Evolutionary conservation across 2,113 vertebrate genomes (phyloP).

Genomic region (Cathartes aura): DNA sequence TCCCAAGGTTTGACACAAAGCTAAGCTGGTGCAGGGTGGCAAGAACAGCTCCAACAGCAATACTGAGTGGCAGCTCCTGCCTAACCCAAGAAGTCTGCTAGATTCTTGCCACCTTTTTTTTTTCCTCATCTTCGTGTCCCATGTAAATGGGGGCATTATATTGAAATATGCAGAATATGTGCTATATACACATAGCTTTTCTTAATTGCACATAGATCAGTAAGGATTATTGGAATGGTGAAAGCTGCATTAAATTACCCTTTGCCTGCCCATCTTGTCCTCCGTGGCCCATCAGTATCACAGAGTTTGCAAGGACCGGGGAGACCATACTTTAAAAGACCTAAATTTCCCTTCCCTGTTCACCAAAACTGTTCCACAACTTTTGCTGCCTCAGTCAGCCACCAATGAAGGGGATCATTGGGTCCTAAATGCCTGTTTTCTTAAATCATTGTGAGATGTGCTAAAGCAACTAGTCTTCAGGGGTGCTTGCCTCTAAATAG

Average conservation of each 20-base stretch:
- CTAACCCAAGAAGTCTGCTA: neutral
- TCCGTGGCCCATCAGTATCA: neutral
- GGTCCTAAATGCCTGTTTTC: neutral
- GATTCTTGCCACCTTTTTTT: neutral
- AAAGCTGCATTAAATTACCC: neutral
- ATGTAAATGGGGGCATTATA: neutral
- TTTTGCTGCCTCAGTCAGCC: neutral
- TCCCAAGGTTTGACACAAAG: neutral
- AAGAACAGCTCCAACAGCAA: neutral
- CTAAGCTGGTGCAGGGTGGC: neutral
- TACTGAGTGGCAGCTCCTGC: neutral
- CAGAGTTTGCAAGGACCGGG: neutral
- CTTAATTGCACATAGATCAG: neutral
- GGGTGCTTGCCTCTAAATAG: neutral
- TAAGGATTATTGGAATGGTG: neutral
- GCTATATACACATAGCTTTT: neutral
- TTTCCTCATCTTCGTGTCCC: neutral
- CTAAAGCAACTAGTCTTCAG: neutral
- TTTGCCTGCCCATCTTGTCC: neutral
- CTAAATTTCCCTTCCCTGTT: neutral
- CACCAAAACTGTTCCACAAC: neutral
- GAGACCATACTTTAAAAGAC: neutral
- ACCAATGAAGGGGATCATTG: neutral
- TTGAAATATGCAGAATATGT: neutral
- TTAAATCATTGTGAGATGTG: neutral